phyloP scores from a whole-genome alignment of 2,113 vertebrate genomes.

The Egretta garzetta region DNA sequence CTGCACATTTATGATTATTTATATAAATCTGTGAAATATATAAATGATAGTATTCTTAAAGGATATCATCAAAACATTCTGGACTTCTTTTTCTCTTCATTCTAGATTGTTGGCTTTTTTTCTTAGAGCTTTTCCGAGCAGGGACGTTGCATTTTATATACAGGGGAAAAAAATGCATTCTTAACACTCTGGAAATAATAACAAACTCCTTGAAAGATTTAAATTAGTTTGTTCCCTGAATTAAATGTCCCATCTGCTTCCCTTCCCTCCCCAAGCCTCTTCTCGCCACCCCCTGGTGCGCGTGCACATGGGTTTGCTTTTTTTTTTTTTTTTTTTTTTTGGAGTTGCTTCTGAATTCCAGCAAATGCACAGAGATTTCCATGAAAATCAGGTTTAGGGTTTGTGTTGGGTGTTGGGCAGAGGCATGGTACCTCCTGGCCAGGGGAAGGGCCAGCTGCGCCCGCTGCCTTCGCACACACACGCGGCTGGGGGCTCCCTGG shows the following conservation, averaged over 20 bases:
- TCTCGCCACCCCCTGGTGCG: neutral
- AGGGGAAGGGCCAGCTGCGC: neutral
- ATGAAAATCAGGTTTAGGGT: neutral
- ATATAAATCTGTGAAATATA: conserved; percentile 31
- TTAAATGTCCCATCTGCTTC: conserved; percentile 69
- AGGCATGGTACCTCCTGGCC: accelerated
- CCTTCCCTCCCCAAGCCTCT: conserved; percentile 35
- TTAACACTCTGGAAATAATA: conserved; percentile 57
- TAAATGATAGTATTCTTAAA: conserved; percentile 27
- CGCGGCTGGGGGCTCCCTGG: too few relatives aligned
- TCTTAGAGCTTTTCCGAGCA: neutral
- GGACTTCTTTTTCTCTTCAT: neutral
- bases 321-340: neutral
- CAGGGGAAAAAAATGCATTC: conserved; percentile 10
- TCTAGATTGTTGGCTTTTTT: neutral
- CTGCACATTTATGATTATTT: conserved; percentile 40
- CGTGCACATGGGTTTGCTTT: neutral
- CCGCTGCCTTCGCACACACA: accelerated
- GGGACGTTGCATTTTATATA: neutral
- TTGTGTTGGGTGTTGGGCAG: neutral
- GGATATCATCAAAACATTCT: conserved; percentile 17
- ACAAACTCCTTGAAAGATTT: conserved; percentile 55
- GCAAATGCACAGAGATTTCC: neutral
- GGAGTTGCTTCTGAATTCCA: neutral
- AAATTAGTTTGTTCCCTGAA: conserved; percentile 64